Evolutionary conservation across 2,797 vertebrate genomes (phyloP).

Genomic region (Pseudochromis fuscus): DNA sequence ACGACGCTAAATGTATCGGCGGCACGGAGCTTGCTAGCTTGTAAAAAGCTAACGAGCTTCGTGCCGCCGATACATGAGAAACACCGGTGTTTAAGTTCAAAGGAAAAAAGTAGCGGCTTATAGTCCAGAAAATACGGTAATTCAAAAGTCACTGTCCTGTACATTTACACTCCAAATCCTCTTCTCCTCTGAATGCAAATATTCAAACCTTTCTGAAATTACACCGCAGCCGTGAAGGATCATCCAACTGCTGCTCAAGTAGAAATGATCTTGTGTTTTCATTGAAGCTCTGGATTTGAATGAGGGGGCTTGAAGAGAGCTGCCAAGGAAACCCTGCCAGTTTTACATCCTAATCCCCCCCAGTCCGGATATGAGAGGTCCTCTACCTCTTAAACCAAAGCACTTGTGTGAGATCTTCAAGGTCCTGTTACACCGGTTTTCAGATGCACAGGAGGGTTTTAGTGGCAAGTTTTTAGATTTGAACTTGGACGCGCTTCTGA

Average conservation of each 20-base stretch:
- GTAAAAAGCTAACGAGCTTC: too few relatives aligned
- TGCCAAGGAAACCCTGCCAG: constrained; percentile 53
- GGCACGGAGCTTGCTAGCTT: too few relatives aligned
- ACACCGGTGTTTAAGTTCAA: too few relatives aligned
- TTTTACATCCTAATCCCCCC: constrained; percentile 53
- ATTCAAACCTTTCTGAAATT: constrained; percentile 42
- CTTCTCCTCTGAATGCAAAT: constrained; percentile 14
- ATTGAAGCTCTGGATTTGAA: constrained; percentile 57
- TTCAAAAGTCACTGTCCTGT: background rate
- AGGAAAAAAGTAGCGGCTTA: too few relatives aligned
- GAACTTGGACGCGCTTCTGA: constrained; percentile 24
- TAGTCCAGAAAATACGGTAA: background rate
- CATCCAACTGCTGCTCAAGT: constrained; percentile 51
- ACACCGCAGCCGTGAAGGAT: constrained; percentile 18
- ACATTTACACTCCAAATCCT: constrained; percentile 17
- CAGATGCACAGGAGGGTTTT: constrained; percentile 27
- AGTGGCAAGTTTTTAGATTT: constrained; percentile 27
- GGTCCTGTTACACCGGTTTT: constrained; percentile 48
- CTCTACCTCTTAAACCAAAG: constrained; percentile 52
- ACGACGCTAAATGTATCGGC: too few relatives aligned
- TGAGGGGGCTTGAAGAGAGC: constrained; percentile 46
- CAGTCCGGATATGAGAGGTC: constrained; percentile 52
- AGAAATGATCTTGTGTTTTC: constrained; percentile 60
- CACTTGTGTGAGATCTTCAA: constrained; percentile 49
- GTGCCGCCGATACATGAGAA: too few relatives aligned